Evolutionary conservation across 37 sponge, comb jelly and placozoan species (phyloP), one percentile per base, ranked within the genome.

Genomic region (Lycopodina hypogea): DNA sequence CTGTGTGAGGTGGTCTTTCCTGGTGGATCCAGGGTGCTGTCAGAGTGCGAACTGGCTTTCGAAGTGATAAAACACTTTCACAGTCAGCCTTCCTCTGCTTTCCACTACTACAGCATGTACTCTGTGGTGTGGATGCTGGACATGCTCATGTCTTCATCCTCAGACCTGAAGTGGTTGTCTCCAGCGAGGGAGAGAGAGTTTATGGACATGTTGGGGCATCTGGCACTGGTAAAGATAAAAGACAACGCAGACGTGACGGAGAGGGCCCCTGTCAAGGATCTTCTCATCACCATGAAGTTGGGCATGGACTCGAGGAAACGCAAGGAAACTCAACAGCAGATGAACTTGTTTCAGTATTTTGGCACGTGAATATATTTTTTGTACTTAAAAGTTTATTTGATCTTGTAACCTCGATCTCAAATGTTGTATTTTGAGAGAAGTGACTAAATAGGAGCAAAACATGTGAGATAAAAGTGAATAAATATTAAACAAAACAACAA

Each of bases 201-300:
- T 65, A n/a, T 11, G 1, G 32, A 32, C 12, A 29, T 83, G 40
- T 19, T 83, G 26, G 68, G 68, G 0, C 1, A 8, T 1, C 32
- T 83, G 39, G 42, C 58, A 3, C 45, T 75, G 0, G 40, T 29
- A 4, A 79, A 33, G 58, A 69, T 68, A 9, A 38, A 68, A 3
- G 80, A 79, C 23, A 17, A 69, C 41, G 57, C 58, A 24, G 41
- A 38, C 0, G 3, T 38, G 1, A 68, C 80, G 24, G 58, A 67
- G 14, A 79, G 68, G 21, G 53, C 56, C 9, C 39, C 39, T 8
- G 80, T 79, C 26, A 79, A 79, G 38, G 80, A 79, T 22, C 56
- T 79, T 3, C 17, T 79, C 24, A 79, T 79, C 24, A 30, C 41
- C 26, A 53, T 79, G 58, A 67, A 55, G 42, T 41, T 79, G 33